Percentiles rank a stretch among this genome's conserved stretches.
Conservation (phyloP, 2,113 vertebrate genomes). For the Ptyas mucosa region DNA sequence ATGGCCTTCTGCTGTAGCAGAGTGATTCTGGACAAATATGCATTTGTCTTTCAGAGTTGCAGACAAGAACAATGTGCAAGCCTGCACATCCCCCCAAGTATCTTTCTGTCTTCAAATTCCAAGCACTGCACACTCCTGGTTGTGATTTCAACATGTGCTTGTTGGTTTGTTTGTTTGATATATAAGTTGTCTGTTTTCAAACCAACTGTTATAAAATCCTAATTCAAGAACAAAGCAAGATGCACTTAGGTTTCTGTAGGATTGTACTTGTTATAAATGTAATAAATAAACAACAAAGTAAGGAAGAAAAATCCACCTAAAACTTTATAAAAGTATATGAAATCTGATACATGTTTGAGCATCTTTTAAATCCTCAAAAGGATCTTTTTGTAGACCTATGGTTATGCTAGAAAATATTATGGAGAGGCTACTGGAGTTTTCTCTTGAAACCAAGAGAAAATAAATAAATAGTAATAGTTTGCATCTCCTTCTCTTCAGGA, state of each 20-base stretch:
- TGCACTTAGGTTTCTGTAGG: background rate
- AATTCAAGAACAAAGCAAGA: background rate
- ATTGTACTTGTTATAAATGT: background rate
- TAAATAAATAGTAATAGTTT: background rate
- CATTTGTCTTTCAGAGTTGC: background rate
- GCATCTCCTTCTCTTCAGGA: background rate
- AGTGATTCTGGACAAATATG: background rate
- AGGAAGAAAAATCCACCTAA: background rate
- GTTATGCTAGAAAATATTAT: background rate
- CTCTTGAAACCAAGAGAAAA: background rate
- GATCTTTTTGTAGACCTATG: background rate
- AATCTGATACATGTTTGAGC: background rate
- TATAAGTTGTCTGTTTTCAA: background rate
- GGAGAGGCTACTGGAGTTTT: background rate
- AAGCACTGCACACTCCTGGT: background rate
- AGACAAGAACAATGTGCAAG: background rate
- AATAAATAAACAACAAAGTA: background rate
- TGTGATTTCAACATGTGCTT: background rate
- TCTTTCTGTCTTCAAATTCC: background rate
- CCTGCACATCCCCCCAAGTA: background rate
- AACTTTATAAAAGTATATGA: background rate
- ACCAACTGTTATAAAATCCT: background rate
- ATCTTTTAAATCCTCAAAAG: background rate
- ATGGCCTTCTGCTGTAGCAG: background rate
- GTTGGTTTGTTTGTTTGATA: background rate